A percentile compares a stretch with the other conserved stretches of the same genome.
phyloP scores from a whole-genome alignment of 2,113 vertebrate species.

The Ophiodon elongatus region DNA sequence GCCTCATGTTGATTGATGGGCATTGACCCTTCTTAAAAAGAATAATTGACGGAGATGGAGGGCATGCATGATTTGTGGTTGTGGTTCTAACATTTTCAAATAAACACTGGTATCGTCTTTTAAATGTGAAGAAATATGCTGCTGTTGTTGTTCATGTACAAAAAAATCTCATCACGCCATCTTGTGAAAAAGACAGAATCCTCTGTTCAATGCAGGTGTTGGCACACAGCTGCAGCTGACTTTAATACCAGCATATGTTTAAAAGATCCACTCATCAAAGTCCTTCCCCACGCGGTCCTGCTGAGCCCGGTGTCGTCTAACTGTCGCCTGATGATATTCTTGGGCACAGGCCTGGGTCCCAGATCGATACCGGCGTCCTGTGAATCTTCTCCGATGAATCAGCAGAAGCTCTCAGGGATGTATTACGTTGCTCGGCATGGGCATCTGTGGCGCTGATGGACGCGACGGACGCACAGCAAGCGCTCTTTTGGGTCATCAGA shows the following conservation, averaged over 20 bases:
- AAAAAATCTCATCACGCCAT: not conserved
- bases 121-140: not conserved
- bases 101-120: not conserved
- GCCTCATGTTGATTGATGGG: not conserved
- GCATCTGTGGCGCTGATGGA: constrained; percentile 56
- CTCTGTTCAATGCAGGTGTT: not conserved
- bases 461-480: constrained; percentile 30
- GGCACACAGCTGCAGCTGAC: not conserved
- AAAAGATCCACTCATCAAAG: constrained; percentile 44
- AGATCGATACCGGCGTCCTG: constrained; percentile 75
- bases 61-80: not conserved
- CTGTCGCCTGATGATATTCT: constrained; percentile 75
- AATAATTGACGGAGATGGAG: not conserved
- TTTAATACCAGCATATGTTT: constrained; percentile 34
- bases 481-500: constrained; percentile 49
- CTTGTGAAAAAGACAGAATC: not conserved
- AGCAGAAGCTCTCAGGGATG: constrained; percentile 52
- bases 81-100: not conserved
- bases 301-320: constrained; percentile 53
- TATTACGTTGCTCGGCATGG: constrained; percentile 54
- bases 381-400: constrained; percentile 74
- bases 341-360: constrained; percentile 60
- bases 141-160: not conserved
- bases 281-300: constrained; percentile 21
- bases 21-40: not conserved